Evolutionary conservation across 2,113 vertebrate species (phyloP), one percentile per base, ranked within the genome.

Genomic region (Chelonoidis abingdonii): DNA sequence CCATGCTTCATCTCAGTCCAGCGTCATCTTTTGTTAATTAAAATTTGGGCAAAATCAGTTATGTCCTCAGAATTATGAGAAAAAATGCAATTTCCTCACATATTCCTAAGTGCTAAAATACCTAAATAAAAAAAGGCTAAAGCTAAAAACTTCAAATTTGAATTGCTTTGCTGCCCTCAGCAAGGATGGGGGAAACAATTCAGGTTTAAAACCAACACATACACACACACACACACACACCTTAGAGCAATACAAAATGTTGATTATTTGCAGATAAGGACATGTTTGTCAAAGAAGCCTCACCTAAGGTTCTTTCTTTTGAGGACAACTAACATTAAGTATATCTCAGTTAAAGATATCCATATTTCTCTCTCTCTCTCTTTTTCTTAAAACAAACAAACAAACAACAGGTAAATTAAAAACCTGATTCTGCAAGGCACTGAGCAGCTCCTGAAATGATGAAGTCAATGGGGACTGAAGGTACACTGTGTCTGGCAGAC

Each of bases 1-100:
- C 91, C 87, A 93, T 83, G 92, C 87, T 95, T 92, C 88, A 89
- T 89, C 89, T 86, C 80, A 88, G 72, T 92, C 90, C 29, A 44
- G 72, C 86, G 88, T 25, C 85, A 76, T 81, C 94, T 94, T 92
- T 93, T 38, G 50, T 94, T 80, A 62, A 38, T 65, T 72, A 38
- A 38, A 72, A 86, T 94, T 87, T 69, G 35, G 91, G 49, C 3
- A 24, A 92, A 96, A 92, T 90, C 10, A 44, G 21, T 89, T 95
- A 80, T 93, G 90, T 54, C 84, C 92, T 93, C 52, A 62, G 49
- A 81, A 11, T 50, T 89, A 87, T 86, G 84, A 78, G 80, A 81
- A 86, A 22, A 92, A 79, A 14, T 35, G 47, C 50, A 69, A 16
- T 94, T 96, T 94, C 12, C 38, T 57, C 31, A 24, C 54, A 3